phyloP scores from a whole-genome alignment of 1,140 invertebrate genomes.

The Magallana angulata region DNA sequence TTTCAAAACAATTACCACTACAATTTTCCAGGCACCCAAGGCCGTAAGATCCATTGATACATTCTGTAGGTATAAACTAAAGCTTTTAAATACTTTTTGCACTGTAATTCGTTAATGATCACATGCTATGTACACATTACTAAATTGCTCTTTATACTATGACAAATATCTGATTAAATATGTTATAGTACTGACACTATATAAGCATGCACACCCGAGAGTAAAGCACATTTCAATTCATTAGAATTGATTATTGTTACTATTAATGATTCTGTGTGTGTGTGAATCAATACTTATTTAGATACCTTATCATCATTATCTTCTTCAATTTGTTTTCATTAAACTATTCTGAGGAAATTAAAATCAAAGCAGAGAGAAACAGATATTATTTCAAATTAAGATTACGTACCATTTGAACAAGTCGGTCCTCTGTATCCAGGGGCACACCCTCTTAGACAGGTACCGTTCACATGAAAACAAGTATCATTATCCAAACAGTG shows the following conservation, averaged over 20 bases:
- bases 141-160: background rate
- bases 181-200: too few species aligned
- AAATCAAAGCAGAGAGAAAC: background rate
- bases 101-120: background rate
- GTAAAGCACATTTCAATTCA: too few species aligned
- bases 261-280: background rate
- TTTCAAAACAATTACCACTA: background rate
- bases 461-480: background rate
- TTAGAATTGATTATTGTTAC: too few species aligned
- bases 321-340: too few species aligned
- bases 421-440: background rate
- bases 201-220: too few species aligned
- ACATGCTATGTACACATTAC: background rate
- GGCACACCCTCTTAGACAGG: background rate
- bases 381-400: too few species aligned
- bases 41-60: background rate
- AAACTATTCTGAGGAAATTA: background rate
- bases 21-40: background rate
- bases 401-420: too few species aligned
- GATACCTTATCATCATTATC: too few species aligned
- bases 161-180: background rate
- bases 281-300: background rate
- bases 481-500: background rate
- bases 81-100: background rate
- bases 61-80: background rate